Evolutionary conservation across 2,797 vertebrate species (phyloP).

Genomic region (Epinephelus malabaricus): DNA sequence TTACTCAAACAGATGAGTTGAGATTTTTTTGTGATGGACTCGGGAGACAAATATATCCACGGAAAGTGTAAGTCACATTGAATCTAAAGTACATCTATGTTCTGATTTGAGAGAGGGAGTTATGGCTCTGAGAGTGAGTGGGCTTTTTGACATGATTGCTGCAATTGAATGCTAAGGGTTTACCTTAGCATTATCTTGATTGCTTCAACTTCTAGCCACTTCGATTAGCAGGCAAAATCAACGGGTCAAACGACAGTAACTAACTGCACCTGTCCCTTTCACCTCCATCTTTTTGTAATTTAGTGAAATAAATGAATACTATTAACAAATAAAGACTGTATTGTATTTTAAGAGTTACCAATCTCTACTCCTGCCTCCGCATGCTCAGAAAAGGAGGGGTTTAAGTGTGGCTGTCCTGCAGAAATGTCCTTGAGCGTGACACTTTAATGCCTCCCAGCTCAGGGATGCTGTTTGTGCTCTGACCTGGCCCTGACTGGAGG

Average conservation of each 20-base stretch:
- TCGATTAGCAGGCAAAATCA: not conserved
- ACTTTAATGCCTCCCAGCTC: not conserved
- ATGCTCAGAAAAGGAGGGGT: not conserved
- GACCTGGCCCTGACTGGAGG: not conserved
- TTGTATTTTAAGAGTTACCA: not conserved
- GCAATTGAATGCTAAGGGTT: too few relatives aligned
- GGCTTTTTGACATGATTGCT: too few relatives aligned
- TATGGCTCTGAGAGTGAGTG: not conserved
- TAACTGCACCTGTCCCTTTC: not conserved
- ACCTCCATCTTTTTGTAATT: not conserved
- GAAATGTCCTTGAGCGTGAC: conserved; percentile 30
- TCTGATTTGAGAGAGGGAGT: not conserved
- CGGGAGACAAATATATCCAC: too few relatives aligned
- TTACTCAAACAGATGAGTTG: not conserved
- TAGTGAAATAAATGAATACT: not conserved
- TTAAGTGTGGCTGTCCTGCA: not conserved
- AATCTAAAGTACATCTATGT: not conserved
- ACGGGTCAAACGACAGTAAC: too few relatives aligned
- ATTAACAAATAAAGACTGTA: not conserved
- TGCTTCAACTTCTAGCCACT: not conserved
- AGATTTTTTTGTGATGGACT: not conserved
- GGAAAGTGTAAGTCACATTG: not conserved
- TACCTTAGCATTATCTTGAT: not conserved
- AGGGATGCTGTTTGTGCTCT: conserved; percentile 6
- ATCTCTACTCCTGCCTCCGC: not conserved